Evolutionary conservation across 2,888 invertebrate species (phyloP), one percentile per base, ranked within the genome.

Genomic region (Drosophila ustulata): DNA sequence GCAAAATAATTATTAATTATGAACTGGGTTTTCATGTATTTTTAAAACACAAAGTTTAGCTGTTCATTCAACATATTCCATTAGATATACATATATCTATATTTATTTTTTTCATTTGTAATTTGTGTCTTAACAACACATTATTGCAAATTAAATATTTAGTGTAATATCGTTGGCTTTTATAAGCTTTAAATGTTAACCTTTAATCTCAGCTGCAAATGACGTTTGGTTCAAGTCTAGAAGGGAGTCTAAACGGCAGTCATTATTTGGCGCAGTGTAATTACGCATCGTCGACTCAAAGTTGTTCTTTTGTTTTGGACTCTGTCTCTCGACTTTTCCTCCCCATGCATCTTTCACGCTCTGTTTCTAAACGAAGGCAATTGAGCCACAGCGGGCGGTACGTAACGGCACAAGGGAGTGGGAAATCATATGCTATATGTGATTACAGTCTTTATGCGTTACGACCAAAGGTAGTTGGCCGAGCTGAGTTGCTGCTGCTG

Each of bases 341-440:
- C n/a, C 11, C 56, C 13, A 37, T 65, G 68, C 62, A 65, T 53
- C 75, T 67, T 41, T 59, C 46, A 51, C 50, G 53, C 55, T 53
- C 46, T 51, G 52, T 52, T 53, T n/a, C 62, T 65, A 66, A 75
- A 71, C 53, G 79, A 75, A 75, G 74, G 69, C 83, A 80, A 76
- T 76, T 80, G 75, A 65, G 65, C 13, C 32, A 25, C 66, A 65
- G 47, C 52, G 50, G 66, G 57, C 9, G 9, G 9, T 39, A 28
- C 4, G 25, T 11, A 13, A 6, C 30, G 1, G 11, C 7, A 43
- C n/a, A 13, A 52, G 50, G 52, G 46, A 67, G 56, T 70, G 13
- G 18, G 28, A 34, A 37, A 57, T 26, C 37, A 37, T 71, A 57
- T 61, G 61, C 46, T 53, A 30, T 66, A 51, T 67, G 59, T 77